Evolutionary conservation across 2,113 vertebrate genomes (phyloP).

Genomic region (Dasypus novemcinctus): DNA sequence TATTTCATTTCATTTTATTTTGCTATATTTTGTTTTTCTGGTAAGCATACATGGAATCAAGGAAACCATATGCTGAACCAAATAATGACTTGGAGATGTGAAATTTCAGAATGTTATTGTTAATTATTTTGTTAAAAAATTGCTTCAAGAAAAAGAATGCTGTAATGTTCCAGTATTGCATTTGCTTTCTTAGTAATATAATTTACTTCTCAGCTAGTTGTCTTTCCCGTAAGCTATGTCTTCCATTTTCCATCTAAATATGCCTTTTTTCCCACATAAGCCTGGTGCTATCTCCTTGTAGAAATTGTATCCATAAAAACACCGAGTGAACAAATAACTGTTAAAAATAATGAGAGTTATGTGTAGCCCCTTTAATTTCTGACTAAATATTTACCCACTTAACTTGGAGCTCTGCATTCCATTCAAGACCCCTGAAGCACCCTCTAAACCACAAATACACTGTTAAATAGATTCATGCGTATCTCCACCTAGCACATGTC

Average conservation of each 20-base stretch:
- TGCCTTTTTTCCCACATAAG: slow-evolving; percentile 55
- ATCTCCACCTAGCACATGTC: neutral
- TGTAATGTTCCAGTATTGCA: slow-evolving; percentile 68
- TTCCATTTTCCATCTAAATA: slow-evolving; percentile 4
- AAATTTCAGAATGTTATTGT: slow-evolving; percentile 57
- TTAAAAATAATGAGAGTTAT: neutral
- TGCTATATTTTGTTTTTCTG: neutral
- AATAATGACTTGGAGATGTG: slow-evolving; percentile 31
- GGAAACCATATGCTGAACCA: slow-evolving; percentile 41
- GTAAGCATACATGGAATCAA: neutral
- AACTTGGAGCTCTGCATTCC: neutral
- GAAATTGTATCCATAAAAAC: slow-evolving; percentile 50
- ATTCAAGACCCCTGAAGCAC: neutral
- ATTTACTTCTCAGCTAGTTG: slow-evolving; percentile 74
- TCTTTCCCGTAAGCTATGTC: slow-evolving; percentile 45
- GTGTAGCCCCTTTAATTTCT: neutral
- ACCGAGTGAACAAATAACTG: slow-evolving; percentile 45
- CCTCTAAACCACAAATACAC: too few species aligned
- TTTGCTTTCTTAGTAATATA: slow-evolving; percentile 71
- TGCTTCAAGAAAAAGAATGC: slow-evolving; percentile 1
- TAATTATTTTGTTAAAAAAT: slow-evolving; percentile 41
- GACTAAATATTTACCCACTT: neutral
- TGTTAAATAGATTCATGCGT: fast-evolving
- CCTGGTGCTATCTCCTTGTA: slow-evolving; percentile 49
- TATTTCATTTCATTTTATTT: neutral